Conservation (phyloP, 2,888 invertebrate species). For the Yponomeuta sedellus region DNA sequence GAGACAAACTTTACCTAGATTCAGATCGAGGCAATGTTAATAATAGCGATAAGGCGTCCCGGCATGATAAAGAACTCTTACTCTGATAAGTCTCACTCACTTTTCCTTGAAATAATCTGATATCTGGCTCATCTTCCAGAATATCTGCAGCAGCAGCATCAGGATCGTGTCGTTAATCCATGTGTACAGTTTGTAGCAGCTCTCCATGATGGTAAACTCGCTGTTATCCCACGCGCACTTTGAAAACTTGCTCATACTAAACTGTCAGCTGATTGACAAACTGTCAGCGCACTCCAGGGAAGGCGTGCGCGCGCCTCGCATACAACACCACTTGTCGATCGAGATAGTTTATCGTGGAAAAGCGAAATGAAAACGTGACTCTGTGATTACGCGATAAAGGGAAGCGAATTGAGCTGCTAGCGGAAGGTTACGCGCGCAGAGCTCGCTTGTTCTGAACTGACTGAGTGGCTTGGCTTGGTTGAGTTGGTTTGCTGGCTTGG, state of each 20-base stretch:
- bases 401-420: background rate
- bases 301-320: background rate
- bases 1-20: background rate
- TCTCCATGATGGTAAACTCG: slow-evolving; percentile 59
- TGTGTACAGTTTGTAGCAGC: slow-evolving; percentile 65
- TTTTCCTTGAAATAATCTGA: slow-evolving; percentile 65
- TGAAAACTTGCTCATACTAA: slow-evolving; percentile 62
- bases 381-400: background rate
- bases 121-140: slow-evolving; percentile 71
- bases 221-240: slow-evolving; percentile 56
- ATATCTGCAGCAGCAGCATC: slow-evolving; percentile 67
- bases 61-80: background rate
- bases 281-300: background rate
- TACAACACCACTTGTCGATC: background rate
- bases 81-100: slow-evolving; percentile 38
- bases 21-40: background rate
- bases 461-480: background rate
- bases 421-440: background rate
- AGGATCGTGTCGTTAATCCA: slow-evolving; percentile 67
- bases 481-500: background rate
- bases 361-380: background rate
- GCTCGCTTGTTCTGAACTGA: background rate
- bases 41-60: background rate
- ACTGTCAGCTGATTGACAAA: slow-evolving; percentile 33
- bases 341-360: background rate